A percentile compares a stretch with the other conserved stretches of the same genome.
phyloP scores from a whole-genome alignment of 2,113 vertebrate genomes.

The Pygoscelis antarcticus region DNA sequence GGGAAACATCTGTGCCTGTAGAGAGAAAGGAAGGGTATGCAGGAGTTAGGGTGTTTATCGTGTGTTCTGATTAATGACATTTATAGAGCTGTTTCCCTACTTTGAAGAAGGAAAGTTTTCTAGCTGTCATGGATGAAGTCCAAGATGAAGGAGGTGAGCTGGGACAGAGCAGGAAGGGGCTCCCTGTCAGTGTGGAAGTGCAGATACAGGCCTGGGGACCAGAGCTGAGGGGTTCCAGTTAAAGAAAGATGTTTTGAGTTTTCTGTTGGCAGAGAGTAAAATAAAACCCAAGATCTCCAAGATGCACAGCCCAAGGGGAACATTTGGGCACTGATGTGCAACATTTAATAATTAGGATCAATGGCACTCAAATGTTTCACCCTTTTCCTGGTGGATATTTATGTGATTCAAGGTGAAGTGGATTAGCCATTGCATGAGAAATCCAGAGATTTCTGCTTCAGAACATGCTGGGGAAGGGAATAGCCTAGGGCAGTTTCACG shows the following conservation, averaged over 20 bases:
- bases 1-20: neutral
- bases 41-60: neutral
- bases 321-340: neutral
- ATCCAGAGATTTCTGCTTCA: neutral
- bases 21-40: neutral
- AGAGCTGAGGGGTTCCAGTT: neutral
- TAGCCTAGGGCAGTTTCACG: neutral
- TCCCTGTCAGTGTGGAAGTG: neutral
- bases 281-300: neutral
- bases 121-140: neutral
- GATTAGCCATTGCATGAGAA: neutral
- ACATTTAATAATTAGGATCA: neutral
- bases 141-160: neutral
- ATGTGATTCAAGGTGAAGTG: neutral
- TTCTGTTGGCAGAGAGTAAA: neutral
- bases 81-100: fast-evolving
- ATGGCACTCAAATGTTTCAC: neutral
- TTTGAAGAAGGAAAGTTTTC: neutral
- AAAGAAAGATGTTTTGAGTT: neutral
- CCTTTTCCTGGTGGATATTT: neutral
- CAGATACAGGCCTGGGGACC: neutral
- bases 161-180: neutral
- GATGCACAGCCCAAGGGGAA: neutral
- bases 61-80: neutral
- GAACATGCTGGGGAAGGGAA: neutral